Evolutionary conservation across 1,140 invertebrate species (phyloP), one percentile per base, ranked within the genome.

Genomic region (Metaphire vulgaris): DNA sequence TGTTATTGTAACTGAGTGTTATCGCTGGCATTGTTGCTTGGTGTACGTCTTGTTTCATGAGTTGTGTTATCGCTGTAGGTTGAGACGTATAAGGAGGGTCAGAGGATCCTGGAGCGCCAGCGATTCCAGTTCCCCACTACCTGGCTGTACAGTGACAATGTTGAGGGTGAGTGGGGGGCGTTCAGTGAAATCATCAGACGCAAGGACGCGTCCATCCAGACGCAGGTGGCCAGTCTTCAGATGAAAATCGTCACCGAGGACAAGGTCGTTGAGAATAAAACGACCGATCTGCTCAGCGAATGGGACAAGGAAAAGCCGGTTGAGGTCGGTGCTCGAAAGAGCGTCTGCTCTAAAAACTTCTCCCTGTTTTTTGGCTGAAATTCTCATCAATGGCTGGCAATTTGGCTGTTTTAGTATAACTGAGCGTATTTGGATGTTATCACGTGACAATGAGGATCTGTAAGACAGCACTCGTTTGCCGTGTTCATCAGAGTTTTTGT

Each of bases 171-270:
- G 89, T 99, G 98, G 98, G 92, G 93, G 72, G 97, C 98, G 0
- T 98, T 99, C 82, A 97, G 95, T 85, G 97, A 99, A 88, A 99
- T 99, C 73, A 96, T 99, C 82, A 95, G 96, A 82, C 89, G 97
- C 31, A 99, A 99, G 86, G 97, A 99, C 85, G 92, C 93, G 0
- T 95, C 94, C 67, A 99, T 99, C 82, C 97, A 99, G 86, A 95
- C 93, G 1, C 97, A 99, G 87, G 93, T 92, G 28, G 94, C 94
- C 2, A 97, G 94, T 75, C 88, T 99, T n/a, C 97, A 99, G 88
- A 92, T 97, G 87, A 99, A 99, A 87, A 99, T 99, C 79, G 93
- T 98, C n/a, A 92, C 95, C 14, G 98, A 99, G 88, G 97, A 99
- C 86, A 97, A 98, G 83, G 92, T 95, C 0, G 95, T 99, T 0